Percentiles rank a stretch among this genome's conserved stretches.
Conservation (phyloP, 2,888 invertebrate genomes). For the Troilus luridus region DNA sequence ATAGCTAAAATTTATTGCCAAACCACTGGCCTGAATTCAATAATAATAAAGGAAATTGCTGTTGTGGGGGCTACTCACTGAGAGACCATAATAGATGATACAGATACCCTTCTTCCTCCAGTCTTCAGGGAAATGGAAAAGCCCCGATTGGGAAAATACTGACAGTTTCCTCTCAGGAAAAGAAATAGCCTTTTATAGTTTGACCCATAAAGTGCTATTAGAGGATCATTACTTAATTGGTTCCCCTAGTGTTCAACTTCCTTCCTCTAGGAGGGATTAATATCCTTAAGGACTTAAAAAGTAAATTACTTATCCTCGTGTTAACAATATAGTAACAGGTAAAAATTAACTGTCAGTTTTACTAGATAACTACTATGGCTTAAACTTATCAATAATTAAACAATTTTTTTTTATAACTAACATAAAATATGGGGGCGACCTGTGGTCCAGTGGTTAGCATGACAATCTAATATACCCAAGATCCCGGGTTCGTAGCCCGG, state of each 20-base stretch:
- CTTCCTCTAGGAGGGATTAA: background rate
- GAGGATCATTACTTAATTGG: background rate
- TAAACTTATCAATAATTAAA: no score
- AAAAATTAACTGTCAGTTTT: no score
- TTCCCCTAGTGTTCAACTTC: background rate
- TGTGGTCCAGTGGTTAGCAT: no score
- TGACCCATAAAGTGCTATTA: background rate
- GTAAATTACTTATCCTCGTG: background rate
- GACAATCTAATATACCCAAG: no score
- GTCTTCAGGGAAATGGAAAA: background rate
- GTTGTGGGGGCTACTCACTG: no score
- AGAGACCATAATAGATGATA: background rate
- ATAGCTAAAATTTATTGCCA: background rate
- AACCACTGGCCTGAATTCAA: background rate
- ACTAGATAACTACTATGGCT: no score
- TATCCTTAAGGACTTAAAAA: background rate
- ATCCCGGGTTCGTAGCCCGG: no score
- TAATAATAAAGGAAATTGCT: no score
- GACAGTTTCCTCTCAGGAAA: constrained; percentile 17
- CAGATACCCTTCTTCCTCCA: background rate
- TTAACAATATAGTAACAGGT: no score
- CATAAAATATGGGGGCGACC: no score
- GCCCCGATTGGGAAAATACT: background rate
- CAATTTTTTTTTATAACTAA: no score
- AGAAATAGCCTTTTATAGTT: background rate